phyloP scores from a whole-genome alignment of 2,797 vertebrate species.

The Leptodactylus fallax region DNA sequence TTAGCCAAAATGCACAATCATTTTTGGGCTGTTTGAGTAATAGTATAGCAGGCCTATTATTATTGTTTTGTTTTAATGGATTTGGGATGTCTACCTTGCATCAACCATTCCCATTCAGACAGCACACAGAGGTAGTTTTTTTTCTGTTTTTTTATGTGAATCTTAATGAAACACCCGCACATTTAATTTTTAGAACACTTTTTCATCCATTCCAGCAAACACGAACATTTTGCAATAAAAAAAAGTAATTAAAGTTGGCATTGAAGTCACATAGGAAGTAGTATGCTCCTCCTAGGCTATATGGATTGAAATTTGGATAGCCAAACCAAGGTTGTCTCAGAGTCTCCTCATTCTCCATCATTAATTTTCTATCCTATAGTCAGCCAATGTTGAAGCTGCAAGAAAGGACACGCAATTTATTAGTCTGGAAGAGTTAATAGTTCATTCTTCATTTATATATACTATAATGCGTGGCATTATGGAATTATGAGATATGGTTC shows the following conservation, averaged over 20 bases:
- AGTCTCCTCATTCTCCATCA: not conserved
- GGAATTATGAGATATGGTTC: not conserved
- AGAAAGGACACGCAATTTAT: not conserved
- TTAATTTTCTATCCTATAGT: slow-evolving; percentile 23
- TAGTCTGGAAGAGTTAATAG: not conserved
- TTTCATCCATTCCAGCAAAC: slow-evolving; percentile 30
- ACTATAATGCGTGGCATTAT: not conserved
- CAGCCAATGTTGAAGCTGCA: slow-evolving; percentile 32
- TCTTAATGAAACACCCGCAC: not conserved
- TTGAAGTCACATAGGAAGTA: slow-evolving; percentile 11
- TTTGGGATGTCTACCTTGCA: not conserved
- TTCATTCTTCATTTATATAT: not conserved
- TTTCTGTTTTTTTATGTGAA: slow-evolving; percentile 16
- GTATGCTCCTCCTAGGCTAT: slow-evolving; percentile 19
- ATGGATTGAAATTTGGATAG: not conserved
- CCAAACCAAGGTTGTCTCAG: slow-evolving; percentile 6
- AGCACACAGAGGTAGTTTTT: slow-evolving; percentile 47
- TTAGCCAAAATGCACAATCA: not conserved
- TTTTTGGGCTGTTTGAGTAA: not conserved
- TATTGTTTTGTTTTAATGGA: not conserved
- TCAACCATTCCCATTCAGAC: slow-evolving; percentile 15
- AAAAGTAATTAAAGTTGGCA: slow-evolving; percentile 3
- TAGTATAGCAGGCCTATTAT: not conserved
- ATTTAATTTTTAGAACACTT: slow-evolving; percentile 10
- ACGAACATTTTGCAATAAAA: slow-evolving; percentile 39